These are phyloP conservation scores for Serripes groenlandicus DNA, from an alignment of 2,888 invertebrate genomes.

Conservation along the genomic window DNA sequence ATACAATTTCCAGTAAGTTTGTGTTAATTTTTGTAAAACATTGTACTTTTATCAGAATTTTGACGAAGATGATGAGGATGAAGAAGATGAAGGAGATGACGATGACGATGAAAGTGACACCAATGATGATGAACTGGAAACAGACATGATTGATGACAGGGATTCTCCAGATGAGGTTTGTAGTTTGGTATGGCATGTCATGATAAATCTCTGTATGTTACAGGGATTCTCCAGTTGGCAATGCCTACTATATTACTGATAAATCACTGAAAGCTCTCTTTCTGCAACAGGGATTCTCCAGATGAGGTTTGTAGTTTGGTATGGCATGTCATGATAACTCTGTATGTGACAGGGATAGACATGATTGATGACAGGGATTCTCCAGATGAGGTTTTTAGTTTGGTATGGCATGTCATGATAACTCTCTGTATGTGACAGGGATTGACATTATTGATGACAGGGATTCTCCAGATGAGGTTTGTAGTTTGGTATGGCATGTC, in stretches of 20 bases:
- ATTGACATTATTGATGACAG: conserved; percentile 85
- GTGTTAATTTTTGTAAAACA: too few species aligned
- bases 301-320: conserved; percentile 75
- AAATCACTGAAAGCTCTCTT: too few species aligned
- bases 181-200: too few species aligned
- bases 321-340: too few species aligned
- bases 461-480: conserved; percentile 81
- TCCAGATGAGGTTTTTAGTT: conserved; percentile 75
- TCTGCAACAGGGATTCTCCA: conserved; percentile 81
- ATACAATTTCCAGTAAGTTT: too few species aligned
- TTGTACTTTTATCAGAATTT: conserved; percentile 44
- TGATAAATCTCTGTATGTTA: too few species aligned
- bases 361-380: conserved; percentile 85
- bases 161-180: conserved; percentile 81
- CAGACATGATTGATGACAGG: conserved; percentile 85
- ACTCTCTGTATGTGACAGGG: too few species aligned
- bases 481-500: too few species aligned
- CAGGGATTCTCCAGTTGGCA: too few species aligned
- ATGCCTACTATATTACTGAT: too few species aligned
- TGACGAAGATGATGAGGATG: conserved; percentile 84
- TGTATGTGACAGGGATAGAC: conserved; percentile 85
- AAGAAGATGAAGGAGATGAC: conserved; percentile 86
- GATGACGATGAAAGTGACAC: conserved; percentile 86
- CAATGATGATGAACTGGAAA: conserved; percentile 86
- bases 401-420: too few species aligned